Evolutionary conservation across 2,888 invertebrate species (phyloP).

Genomic region (Aproaerema taeniolella): DNA sequence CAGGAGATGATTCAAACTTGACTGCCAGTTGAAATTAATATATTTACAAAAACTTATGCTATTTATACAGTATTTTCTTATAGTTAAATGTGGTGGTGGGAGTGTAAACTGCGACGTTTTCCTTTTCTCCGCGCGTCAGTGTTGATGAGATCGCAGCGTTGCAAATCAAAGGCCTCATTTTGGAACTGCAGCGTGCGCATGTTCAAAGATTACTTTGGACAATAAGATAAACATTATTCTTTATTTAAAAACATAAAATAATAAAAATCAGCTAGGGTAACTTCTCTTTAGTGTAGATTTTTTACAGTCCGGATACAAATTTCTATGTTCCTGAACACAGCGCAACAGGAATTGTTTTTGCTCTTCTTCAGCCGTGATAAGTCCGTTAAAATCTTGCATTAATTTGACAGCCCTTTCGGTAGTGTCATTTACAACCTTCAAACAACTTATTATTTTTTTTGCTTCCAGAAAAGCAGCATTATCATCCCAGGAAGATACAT

Average conservation of each 20-base stretch:
- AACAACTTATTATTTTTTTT: constrained; percentile 9
- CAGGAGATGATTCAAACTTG: too few species aligned
- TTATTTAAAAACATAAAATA: neutral
- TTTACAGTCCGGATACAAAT: constrained; percentile 15
- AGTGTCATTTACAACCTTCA: constrained; percentile 19
- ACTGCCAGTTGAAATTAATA: too few species aligned
- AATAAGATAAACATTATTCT: neutral
- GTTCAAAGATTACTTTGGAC: too few species aligned
- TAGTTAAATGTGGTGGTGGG: too few species aligned
- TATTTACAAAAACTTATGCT: too few species aligned
- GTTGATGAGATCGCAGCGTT: too few species aligned
- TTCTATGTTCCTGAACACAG: constrained; percentile 15
- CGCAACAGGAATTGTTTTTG: constrained; percentile 19
- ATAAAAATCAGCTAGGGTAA: constrained; percentile 5
- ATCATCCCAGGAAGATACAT: constrained; percentile 16
- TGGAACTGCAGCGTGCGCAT: too few species aligned
- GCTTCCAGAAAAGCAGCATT: constrained; percentile 13
- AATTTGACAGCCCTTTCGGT: constrained; percentile 20
- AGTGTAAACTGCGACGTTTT: too few species aligned
- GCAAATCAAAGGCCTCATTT: too few species aligned
- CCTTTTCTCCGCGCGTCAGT: too few species aligned
- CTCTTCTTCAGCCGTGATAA: constrained; percentile 20
- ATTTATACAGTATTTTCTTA: too few species aligned
- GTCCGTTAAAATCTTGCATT: constrained; percentile 23
- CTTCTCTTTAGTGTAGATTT: constrained; percentile 14